A percentile compares a stretch with the other conserved stretches of the same genome.
These are phyloP conservation scores for Spilogale gracilis DNA, from an alignment of 2,113 vertebrate species.

Conservation along the genomic window DNA sequence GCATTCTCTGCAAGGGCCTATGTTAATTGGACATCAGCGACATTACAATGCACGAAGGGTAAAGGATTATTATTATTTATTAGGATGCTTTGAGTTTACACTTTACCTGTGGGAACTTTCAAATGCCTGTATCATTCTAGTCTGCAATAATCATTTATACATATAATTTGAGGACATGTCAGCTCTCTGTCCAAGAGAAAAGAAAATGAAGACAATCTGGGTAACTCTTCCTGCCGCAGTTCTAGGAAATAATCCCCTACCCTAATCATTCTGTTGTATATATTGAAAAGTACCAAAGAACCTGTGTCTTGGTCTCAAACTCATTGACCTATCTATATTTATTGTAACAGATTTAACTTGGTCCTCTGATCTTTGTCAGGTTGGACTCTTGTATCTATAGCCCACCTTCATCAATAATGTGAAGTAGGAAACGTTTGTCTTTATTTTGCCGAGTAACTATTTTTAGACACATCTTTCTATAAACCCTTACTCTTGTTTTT, in stretches of 20 bases:
- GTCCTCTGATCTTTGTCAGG: neutral
- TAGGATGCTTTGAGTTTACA: conserved; percentile 62
- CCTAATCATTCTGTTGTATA: neutral
- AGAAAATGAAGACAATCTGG: neutral
- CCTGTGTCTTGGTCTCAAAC: neutral
- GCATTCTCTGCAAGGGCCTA: conserved; percentile 62
- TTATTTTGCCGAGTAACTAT: neutral
- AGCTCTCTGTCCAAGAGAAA: neutral
- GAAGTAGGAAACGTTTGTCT: neutral
- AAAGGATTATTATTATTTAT: conserved; percentile 75
- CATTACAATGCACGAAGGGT: conserved; percentile 29
- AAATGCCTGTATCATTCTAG: conserved; percentile 74
- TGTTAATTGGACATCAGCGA: conserved; percentile 60
- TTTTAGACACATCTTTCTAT: neutral
- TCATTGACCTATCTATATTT: neutral
- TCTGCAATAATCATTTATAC: conserved; percentile 67
- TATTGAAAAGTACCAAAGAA: neutral
- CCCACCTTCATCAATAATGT: neutral
- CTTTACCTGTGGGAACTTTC: conserved; percentile 79
- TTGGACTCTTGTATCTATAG: neutral
- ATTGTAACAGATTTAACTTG: neutral
- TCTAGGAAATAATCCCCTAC: neutral
- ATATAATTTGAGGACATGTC: neutral
- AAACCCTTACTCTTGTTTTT: neutral
- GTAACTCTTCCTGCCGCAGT: neutral